Base-by-base conservation (phyloP, 1,140 invertebrate species). In the Drosophila pallidifrons region DNA sequence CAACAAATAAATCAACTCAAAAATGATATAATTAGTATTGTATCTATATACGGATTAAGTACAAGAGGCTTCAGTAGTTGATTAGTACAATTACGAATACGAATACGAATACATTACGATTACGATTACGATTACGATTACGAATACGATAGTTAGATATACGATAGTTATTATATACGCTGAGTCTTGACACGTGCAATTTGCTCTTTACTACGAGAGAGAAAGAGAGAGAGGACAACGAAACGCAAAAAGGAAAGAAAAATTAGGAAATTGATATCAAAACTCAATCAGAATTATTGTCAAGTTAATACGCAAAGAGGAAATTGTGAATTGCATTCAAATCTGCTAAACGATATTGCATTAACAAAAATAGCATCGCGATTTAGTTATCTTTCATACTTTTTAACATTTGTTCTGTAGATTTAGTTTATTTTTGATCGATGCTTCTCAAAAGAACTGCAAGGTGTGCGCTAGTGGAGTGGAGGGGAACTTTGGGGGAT, bases 161-260 rank as follows among this genome's bases (percentile, higher is more conserved):
- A 35, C 5, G 8, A 25, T 25, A 25, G 20, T 25, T 38, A 61
- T 61, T 47, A 46, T 15, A 15, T 58, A 75, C 49, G 51, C 58
- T 51, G 66, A 32, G 20, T 25, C 57, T 57, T 61, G 83, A 70
- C 80, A 83, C 83, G 83, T 88, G 83, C 83, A 88, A 61, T 65
- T 83, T 82, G 75, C 47, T 73, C 30, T 66, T 82, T 57, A 75
- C 68, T 71, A 75, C 73, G 20, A 60, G 28, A 25, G 20, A 25
- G 20, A 25, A 3, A 25, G 20, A 25, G 20, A 25, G 20, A 25
- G 20, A 71, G 59, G 60, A 46, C 41, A 64, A 75, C 45, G 43
- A 16, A 75, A 69, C 15, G 7, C 38, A 67, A 68, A 35, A 55
- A 25, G 20, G 20, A 25, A 25, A 25, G 20, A 3, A 25, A 25